Conservation (phyloP, 2,797 vertebrate species). For the Coluber constrictor region DNA sequence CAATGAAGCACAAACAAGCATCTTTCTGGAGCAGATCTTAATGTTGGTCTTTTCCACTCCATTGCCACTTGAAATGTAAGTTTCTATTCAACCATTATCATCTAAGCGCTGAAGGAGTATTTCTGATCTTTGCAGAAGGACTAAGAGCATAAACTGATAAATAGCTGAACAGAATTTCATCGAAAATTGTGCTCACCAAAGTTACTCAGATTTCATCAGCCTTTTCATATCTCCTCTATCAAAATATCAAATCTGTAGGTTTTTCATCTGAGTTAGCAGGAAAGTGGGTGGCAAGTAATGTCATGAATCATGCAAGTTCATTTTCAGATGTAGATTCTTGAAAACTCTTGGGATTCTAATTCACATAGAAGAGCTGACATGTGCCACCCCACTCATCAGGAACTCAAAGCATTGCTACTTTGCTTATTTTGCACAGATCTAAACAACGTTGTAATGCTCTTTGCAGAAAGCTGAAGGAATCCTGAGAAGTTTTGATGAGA, state of each 20-base stretch:
- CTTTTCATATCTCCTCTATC: background rate
- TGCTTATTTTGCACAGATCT: background rate
- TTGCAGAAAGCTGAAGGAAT: background rate
- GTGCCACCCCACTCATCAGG: background rate
- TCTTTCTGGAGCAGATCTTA: background rate
- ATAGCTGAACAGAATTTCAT: background rate
- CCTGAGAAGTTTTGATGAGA: background rate
- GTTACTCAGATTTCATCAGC: background rate
- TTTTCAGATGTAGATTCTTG: slow-evolving; percentile 4
- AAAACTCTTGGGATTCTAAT: slow-evolving; percentile 2
- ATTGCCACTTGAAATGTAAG: background rate
- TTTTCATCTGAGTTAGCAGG: background rate
- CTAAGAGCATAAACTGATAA: background rate
- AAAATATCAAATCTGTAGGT: background rate
- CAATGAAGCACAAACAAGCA: background rate
- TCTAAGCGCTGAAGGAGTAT: background rate
- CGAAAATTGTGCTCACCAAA: background rate
- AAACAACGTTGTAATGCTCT: background rate
- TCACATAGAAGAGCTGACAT: background rate
- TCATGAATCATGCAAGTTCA: background rate
- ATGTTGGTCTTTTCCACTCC: background rate
- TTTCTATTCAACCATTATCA: background rate
- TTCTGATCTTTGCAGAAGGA: background rate
- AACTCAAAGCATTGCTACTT: background rate
- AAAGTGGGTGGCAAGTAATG: background rate